Conservation (phyloP, 2,888 invertebrate genomes). For the Amiota minor region DNA sequence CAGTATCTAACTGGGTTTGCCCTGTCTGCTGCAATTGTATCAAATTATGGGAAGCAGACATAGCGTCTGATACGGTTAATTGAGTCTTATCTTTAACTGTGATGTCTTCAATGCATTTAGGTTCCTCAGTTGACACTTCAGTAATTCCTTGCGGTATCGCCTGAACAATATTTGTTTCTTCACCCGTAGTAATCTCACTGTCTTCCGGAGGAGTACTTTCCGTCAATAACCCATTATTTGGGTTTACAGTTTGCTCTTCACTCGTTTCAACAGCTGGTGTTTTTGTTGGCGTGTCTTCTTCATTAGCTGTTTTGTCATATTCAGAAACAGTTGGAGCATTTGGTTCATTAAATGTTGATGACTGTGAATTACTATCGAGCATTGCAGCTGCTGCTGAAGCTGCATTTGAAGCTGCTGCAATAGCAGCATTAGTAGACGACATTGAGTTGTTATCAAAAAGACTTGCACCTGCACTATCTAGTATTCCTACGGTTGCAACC, state of each 20-base stretch:
- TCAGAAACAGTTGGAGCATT: slow-evolving; percentile 42
- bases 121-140: slow-evolving; percentile 50
- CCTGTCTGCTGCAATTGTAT: slow-evolving; percentile 36
- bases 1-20: slow-evolving; percentile 35
- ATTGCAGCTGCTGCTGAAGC: slow-evolving; percentile 64
- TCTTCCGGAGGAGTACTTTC: slow-evolving; percentile 23
- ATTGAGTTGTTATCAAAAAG: slow-evolving; percentile 69
- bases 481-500: slow-evolving; percentile 43
- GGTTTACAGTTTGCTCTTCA: slow-evolving; percentile 23
- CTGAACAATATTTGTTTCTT: slow-evolving; percentile 44
- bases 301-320: slow-evolving; percentile 48
- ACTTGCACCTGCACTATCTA: slow-evolving; percentile 60
- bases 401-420: slow-evolving; percentile 58
- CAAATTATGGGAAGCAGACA: slow-evolving; percentile 36
- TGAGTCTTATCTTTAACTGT: slow-evolving; percentile 52
- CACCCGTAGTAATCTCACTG: slow-evolving; percentile 40
- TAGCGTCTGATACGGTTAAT: slow-evolving; percentile 31
- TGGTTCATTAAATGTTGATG: slow-evolving; percentile 56
- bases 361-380: slow-evolving; percentile 69
- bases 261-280: slow-evolving; percentile 24
- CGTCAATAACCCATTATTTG: slow-evolving; percentile 41
- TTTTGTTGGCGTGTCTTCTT: slow-evolving; percentile 35
- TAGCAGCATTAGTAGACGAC: slow-evolving; percentile 66
- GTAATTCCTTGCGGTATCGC: slow-evolving; percentile 45
- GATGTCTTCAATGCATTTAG: slow-evolving; percentile 51